These are phyloP conservation scores for Nomada hirtipes DNA, from an alignment of 2,888 invertebrate species.

Conservation along the genomic window DNA sequence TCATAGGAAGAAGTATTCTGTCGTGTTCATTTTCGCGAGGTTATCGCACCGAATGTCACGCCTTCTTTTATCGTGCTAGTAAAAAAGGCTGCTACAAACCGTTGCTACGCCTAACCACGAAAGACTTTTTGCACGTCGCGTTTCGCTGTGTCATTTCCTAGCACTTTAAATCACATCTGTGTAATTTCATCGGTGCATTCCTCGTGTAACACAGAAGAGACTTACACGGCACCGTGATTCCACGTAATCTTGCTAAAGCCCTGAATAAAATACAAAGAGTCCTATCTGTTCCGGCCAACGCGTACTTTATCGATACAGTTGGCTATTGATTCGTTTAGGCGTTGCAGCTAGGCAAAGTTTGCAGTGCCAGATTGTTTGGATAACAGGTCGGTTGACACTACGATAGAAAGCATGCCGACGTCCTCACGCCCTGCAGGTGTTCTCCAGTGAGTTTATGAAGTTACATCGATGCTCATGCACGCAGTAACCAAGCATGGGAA, in stretches of 20 bases:
- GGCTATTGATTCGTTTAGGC: conserved; percentile 33
- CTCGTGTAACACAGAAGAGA: neutral
- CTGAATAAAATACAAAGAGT: neutral
- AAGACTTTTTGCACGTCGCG: neutral
- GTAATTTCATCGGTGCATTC: conserved; percentile 24
- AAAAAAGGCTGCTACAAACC: conserved; percentile 9
- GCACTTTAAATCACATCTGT: neutral
- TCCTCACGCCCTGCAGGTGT: conserved; percentile 70
- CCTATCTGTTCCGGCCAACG: no score
- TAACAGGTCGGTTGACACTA: conserved; percentile 68
- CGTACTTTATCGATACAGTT: neutral
- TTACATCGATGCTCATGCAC: conserved; percentile 61
- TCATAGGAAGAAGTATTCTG: neutral
- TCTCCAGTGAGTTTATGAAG: conserved; percentile 68
- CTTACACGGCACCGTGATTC: no score
- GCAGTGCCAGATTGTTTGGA: conserved; percentile 62
- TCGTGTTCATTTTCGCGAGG: neutral
- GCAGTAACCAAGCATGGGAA: conserved; percentile 71
- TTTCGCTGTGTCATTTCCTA: conserved; percentile 27
- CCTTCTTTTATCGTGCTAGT: neutral
- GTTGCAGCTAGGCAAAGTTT: conserved; percentile 19
- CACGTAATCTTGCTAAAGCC: neutral
- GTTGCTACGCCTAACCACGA: conserved; percentile 14
- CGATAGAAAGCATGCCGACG: conserved; percentile 62
- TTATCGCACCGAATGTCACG: conserved; percentile 19